Percentiles rank a stretch among this genome's conserved stretches.
phyloP scores from a whole-genome alignment of 92 coral and sea anemone species.

The Pocillopora meandrina region DNA sequence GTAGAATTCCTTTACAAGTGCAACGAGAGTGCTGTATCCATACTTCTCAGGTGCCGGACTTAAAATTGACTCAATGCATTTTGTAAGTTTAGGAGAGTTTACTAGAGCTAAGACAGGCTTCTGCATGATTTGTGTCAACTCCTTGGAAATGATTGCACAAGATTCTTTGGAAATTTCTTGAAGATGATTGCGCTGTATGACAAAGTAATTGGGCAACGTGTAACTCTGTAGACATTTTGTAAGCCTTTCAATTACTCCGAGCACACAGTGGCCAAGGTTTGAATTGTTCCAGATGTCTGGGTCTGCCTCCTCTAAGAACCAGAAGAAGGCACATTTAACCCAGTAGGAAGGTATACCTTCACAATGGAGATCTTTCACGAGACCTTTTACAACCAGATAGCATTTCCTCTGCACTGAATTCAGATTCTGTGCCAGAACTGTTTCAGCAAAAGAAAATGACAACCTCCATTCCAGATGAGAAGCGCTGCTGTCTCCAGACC shows the following conservation, averaged over 20 bases:
- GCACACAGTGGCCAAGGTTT: constrained; percentile 15
- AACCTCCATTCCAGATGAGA: constrained; percentile 20
- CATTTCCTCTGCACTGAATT: constrained; percentile 2
- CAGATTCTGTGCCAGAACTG: neutral
- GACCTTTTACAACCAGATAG: neutral
- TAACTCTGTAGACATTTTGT: neutral
- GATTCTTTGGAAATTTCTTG: neutral
- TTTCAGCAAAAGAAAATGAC: constrained; percentile 16
- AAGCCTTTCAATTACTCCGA: neutral
- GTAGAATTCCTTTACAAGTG: neutral
- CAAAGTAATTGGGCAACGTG: constrained; percentile 9
- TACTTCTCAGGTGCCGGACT: neutral
- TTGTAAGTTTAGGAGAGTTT: neutral
- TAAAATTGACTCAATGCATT: neutral
- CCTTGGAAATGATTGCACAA: neutral
- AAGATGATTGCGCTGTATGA: neutral
- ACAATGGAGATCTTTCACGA: constrained; percentile 5
- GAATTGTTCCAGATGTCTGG: neutral
- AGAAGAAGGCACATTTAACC: constrained; percentile 10
- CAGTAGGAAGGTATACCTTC: constrained; percentile 4
- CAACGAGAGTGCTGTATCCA: neutral
- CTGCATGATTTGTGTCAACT: neutral
- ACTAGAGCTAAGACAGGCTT: neutral
- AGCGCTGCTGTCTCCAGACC: neutral
- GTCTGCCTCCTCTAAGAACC: constrained; percentile 5